Base-by-base conservation (phyloP, 1,140 invertebrate species). In the Zophobas morio region DNA sequence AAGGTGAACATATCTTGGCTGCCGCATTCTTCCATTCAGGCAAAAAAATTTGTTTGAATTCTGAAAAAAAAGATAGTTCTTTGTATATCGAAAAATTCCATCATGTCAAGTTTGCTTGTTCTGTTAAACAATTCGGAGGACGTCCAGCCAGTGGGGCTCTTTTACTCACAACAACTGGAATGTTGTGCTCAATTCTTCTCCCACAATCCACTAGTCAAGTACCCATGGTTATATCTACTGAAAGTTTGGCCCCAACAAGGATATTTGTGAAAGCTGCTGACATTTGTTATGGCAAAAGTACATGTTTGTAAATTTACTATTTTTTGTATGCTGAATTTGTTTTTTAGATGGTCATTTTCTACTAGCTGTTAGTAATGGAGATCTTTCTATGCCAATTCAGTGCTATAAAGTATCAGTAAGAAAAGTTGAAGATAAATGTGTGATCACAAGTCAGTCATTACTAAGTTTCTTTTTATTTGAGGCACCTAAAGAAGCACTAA, bases 51-150 rank as follows among this genome's bases (percentile, higher is more conserved):
- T 88, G 86, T 79, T 80, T 91, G 1, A 90, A 92, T 35, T 85
- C 90, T 2, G 95, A 96, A 34, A 96, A 95, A 85, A 95, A 96
- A 82, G 95, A 97, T 79, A 92, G 89, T 79, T 86, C 90, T 1
- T 90, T 92, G 5, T 97, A 97, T 84, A 91, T 89, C 70, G 97
- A 98, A 49, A 97, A 96, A 85, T 96, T 97, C 84, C 92, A 91
- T 81, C 88, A 94, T 83, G 84, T 93, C 6, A 89, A 92, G 71
- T 93, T 94, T 83, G 89, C 91, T 6, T 94, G 96, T 56, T 95
- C 95, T 0, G 90, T 98, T 0, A 91, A 93, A 83, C 93, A 95
- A 80, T 97, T 97, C 87, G 97, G 96, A 83, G 94, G 95, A 34
- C 90, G 93, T 78, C 91, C 95, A 3, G 88, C 92, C 32, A 94